A percentile compares a stretch with the other conserved stretches of the same genome.
These are phyloP conservation scores for Cyanoderma ruficeps DNA, from an alignment of 2,113 vertebrate genomes.

Conservation along the genomic window DNA sequence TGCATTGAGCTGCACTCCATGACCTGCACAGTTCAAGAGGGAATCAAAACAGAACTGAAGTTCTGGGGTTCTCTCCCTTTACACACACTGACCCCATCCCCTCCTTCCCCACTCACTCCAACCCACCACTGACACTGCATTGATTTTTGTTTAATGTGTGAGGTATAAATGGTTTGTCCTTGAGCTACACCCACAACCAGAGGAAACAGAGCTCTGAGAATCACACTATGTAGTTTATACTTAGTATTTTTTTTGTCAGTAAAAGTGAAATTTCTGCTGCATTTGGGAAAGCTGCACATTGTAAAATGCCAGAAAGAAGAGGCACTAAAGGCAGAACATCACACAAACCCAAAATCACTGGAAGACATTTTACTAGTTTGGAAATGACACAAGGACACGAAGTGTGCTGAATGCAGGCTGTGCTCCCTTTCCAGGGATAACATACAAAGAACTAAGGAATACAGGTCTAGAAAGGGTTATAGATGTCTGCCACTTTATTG, in stretches of 20 bases:
- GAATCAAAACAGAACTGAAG: neutral
- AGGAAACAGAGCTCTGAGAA: neutral
- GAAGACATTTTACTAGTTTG: neutral
- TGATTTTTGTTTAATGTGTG: neutral
- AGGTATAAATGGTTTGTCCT: neutral
- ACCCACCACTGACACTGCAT: neutral
- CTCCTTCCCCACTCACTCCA: neutral
- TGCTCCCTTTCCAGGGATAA: neutral
- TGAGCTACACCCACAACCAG: neutral
- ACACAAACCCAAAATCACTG: neutral
- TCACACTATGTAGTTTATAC: neutral
- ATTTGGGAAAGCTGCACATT: neutral
- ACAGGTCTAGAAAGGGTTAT: neutral
- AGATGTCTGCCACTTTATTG: neutral
- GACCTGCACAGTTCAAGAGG: neutral
- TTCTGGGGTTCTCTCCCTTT: neutral
- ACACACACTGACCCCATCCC: fast-evolving
- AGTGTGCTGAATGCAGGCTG: neutral
- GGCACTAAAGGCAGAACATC: neutral
- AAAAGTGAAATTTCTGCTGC: neutral
- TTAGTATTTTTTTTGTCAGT: neutral
- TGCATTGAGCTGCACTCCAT: neutral
- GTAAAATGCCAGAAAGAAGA: neutral
- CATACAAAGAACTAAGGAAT: neutral
- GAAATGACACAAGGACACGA: neutral